Base-by-base conservation (phyloP, 2,113 vertebrate genomes). In the Rissa tridactyla region DNA sequence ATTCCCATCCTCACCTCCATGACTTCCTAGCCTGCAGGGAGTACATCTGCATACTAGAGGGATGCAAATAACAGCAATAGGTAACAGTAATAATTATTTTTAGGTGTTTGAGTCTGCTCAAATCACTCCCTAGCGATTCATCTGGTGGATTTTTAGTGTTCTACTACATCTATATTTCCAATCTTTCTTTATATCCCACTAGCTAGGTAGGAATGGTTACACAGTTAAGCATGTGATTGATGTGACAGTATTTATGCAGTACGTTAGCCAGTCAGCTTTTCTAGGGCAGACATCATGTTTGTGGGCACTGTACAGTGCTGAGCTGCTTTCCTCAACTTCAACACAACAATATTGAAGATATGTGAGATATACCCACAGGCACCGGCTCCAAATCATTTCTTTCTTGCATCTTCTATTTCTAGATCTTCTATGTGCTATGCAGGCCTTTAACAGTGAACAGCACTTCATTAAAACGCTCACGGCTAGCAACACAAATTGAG, bases 221-320 rank as follows among this genome's bases (percentile, higher is more conserved):
- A 0, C 12, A 54, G 40, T 54, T 25, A 47, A 76, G 14, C 23
- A 61, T 54, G 32, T 7, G 21, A 21, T 21, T 25, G 38, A 22
- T 8, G 7, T 47, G 25, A 29, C 25, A 34, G 15, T 47, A 20
- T 54, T 80, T 54, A 49, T 18, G 19, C 27, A 47, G 15, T 12
- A 65, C 55, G 19, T 73, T 34, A 64, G 23, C 18, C 65, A 32
- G 29, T 6, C 65, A 62, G 14, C 27, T 42, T 14, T 46, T 58
- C 30, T 9, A 36, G 10, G n/a, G 25, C 34, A 78, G 54, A 36
- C 15, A 21, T 9, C 4, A 9, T 3, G 6, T 68, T 27, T 73
- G 38, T 23, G 17, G 20, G 42, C 38, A 38, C 5, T 18, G 3
- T 5, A 72, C 3, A 0, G 10, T 46, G 19, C 29, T 22, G 32